Conservation (phyloP, 2,888 invertebrate genomes). For the Pandemis heparana region DNA sequence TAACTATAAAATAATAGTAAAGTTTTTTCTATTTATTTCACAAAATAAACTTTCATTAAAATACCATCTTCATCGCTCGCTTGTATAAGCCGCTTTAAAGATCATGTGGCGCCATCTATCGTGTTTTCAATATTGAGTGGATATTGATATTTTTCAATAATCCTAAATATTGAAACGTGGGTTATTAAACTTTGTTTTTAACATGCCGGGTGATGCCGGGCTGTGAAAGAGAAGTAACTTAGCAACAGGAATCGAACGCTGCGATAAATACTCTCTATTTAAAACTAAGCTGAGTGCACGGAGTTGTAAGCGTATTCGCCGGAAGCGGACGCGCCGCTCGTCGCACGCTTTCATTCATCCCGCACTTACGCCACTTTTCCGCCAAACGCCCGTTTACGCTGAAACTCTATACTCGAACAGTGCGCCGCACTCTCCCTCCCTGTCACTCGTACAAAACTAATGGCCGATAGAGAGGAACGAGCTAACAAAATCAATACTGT, state of each 20-base stretch:
- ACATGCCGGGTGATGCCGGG: not conserved
- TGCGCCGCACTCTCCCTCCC: conserved; percentile 67
- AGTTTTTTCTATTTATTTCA: not conserved
- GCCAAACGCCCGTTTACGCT: conserved; percentile 70
- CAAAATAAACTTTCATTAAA: not conserved
- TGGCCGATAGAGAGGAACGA: conserved; percentile 67
- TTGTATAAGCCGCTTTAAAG: too few species aligned
- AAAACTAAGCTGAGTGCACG: conserved; percentile 79
- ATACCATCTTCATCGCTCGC: too few species aligned
- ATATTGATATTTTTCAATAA: not conserved
- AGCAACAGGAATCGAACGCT: conserved; percentile 1
- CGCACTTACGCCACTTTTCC: conserved; percentile 72
- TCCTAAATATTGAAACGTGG: not conserved
- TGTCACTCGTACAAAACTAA: conserved; percentile 60
- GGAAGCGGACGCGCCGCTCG: conserved; percentile 83
- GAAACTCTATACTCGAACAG: conserved; percentile 79
- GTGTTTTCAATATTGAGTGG: not conserved
- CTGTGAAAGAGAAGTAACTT: not conserved
- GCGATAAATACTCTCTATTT: conserved; percentile 43
- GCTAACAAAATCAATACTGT: conserved; percentile 83
- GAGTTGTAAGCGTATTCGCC: conserved; percentile 83
- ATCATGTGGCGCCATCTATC: not conserved
- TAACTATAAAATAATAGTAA: not conserved
- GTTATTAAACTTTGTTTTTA: not conserved
- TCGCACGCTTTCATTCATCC: conserved; percentile 86